phyloP scores from a whole-genome alignment of 35 echinoderm and acorn worm genomes.

The Heliocidaris tuberculata region DNA sequence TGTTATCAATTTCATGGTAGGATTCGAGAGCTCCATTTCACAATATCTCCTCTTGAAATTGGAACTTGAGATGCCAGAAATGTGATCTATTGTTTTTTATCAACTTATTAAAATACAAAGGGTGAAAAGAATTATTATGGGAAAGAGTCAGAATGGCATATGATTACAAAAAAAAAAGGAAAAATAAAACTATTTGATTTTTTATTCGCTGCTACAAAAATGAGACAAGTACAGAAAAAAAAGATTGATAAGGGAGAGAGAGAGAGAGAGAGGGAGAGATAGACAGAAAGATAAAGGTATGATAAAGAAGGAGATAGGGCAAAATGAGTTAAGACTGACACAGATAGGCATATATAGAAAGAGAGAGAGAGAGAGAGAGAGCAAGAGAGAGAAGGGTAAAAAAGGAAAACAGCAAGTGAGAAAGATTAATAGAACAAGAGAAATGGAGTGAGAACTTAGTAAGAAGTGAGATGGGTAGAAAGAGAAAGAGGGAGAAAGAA shows the following conservation, averaged over 20 bases:
- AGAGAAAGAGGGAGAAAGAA: background rate
- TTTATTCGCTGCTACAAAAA: no score
- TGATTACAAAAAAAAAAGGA: background rate
- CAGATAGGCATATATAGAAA: no score
- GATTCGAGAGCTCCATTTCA: background rate
- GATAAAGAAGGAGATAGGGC: background rate
- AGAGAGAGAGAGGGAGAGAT: background rate
- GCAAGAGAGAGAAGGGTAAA: background rate
- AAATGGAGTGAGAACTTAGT: background rate
- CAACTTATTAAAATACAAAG: background rate
- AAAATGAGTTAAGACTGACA: no score
- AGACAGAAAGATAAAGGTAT: background rate
- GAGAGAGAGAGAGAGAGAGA: background rate
- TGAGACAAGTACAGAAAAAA: background rate
- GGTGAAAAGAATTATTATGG: background rate
- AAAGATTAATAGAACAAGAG: background rate
- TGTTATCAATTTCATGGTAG: constrained; percentile 12
- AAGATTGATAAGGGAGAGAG: background rate
- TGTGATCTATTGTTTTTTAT: background rate
- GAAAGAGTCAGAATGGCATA: background rate
- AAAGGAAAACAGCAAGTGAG: no score
- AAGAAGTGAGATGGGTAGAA: background rate
- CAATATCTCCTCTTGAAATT: background rate
- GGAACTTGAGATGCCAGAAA: background rate
- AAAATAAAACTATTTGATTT: background rate